Evolutionary conservation across 2,888 invertebrate genomes (phyloP), one percentile per base, ranked within the genome.

Genomic region (Apamea epomidion): DNA sequence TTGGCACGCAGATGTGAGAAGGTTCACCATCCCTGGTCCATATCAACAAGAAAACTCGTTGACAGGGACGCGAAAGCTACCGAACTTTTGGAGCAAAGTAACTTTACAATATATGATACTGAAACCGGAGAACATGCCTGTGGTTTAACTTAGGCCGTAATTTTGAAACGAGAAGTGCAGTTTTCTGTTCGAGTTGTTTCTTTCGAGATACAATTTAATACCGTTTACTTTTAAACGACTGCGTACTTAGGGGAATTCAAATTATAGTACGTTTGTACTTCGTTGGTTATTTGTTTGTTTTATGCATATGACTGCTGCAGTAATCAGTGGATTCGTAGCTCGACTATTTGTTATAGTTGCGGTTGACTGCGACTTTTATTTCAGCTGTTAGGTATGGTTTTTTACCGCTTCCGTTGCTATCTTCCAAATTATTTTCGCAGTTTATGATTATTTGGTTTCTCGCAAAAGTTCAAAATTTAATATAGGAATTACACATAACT

Each of bases 91-190:
- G 69, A 72, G 79, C 79, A 77, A 80, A 79, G 72, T 69, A 91
- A 90, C 87, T 92, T 92, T 79, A 83, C 81, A 88, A 92, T 92
- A 91, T 92, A 92, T 89, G 90, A 82, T 85, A 80, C 78, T 80
- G 78, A 74, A 80, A 78, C 80, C 78, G 83, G 82, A 80, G 84
- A 90, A 92, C 85, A 87, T 83, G 68, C 16, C 65, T 18, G 76
- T 21, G 86, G 87, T 87, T 87, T 83, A 76, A 82, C 65, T 83
- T 82, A 76, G 75, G 80, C 85, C 75, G 82, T 90, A 91, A 90
- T 90, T 91, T 85, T 87, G 87, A 84, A 88, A 80, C 88, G 51
- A 71, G 58, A 81, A 81, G 70, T 80, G 80, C 78, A 87, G 70
- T 85, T 88, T 58, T 48, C 74, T 54, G 68, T 86, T 65, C 21